These are phyloP conservation scores for Vulpes vulpes DNA, from an alignment of 2,113 vertebrate species.

Conservation along the genomic window DNA sequence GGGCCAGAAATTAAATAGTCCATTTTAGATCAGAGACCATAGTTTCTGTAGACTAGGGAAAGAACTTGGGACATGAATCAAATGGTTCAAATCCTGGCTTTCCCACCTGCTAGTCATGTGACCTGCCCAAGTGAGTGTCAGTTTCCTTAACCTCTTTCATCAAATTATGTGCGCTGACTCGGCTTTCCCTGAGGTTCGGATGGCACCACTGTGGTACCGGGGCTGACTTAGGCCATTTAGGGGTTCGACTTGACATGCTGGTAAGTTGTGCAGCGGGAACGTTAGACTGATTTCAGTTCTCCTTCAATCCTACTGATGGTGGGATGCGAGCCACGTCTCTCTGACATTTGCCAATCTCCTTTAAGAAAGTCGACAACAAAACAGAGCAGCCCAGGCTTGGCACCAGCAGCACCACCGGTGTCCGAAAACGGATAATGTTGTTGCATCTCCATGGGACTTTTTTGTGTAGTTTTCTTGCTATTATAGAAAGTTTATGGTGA, in stretches of 20 bases:
- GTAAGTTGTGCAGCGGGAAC: background rate
- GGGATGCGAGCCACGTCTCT: background rate
- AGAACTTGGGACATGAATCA: background rate
- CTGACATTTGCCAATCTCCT: background rate
- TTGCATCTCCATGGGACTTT: background rate
- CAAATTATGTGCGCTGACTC: rapidly evolving
- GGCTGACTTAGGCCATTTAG: background rate
- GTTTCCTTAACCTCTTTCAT: background rate
- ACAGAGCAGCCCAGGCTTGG: background rate
- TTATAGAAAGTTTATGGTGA: background rate
- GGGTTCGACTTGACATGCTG: background rate
- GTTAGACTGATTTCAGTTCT: background rate
- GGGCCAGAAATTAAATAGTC: background rate
- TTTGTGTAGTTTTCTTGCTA: background rate
- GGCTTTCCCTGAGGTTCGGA: background rate
- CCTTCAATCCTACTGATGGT: background rate
- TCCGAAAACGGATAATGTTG: background rate
- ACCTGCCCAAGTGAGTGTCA: background rate
- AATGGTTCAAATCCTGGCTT: background rate
- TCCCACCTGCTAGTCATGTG: background rate
- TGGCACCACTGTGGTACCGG: background rate
- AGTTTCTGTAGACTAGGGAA: background rate
- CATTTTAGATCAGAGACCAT: background rate
- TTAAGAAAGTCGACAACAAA: background rate
- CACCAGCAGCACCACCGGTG: no score